phyloP scores from a whole-genome alignment of 2,113 vertebrate genomes.

The Vanacampus margaritifer region DNA sequence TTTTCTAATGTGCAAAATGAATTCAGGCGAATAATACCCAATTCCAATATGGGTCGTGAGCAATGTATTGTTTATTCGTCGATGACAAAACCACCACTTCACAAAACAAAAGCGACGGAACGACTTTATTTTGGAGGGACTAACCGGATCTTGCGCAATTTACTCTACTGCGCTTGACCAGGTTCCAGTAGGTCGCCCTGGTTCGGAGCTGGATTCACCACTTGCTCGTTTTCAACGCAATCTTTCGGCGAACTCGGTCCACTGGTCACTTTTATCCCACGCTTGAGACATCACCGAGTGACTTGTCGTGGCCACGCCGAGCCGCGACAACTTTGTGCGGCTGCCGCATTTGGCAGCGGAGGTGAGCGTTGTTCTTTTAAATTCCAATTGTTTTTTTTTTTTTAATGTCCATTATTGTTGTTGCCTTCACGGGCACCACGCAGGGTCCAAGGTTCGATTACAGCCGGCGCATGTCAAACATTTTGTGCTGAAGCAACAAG shows the following conservation, averaged over 20 bases:
- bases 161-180: accelerated
- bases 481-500: neutral
- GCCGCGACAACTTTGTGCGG: constrained; percentile 7
- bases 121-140: constrained; percentile 42
- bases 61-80: neutral
- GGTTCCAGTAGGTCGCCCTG: constrained; percentile 7
- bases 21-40: no score
- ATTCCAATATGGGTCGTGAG: neutral
- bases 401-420: neutral
- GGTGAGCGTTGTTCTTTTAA: constrained; percentile 32
- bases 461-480: neutral
- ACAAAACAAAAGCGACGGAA: neutral
- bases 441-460: neutral
- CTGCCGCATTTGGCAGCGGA: constrained; percentile 11
- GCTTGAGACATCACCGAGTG: neutral
- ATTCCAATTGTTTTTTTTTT: neutral
- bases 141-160: neutral
- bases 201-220: constrained; percentile 10
- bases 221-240: constrained; percentile 4
- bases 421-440: neutral
- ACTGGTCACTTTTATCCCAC: neutral
- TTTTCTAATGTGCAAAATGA: no score
- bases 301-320: neutral
- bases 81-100: neutral
- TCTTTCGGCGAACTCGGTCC: neutral